These are phyloP conservation scores for Porites cylindrica DNA, from an alignment of 92 coral and sea anemone genomes.

Conservation along the genomic window DNA sequence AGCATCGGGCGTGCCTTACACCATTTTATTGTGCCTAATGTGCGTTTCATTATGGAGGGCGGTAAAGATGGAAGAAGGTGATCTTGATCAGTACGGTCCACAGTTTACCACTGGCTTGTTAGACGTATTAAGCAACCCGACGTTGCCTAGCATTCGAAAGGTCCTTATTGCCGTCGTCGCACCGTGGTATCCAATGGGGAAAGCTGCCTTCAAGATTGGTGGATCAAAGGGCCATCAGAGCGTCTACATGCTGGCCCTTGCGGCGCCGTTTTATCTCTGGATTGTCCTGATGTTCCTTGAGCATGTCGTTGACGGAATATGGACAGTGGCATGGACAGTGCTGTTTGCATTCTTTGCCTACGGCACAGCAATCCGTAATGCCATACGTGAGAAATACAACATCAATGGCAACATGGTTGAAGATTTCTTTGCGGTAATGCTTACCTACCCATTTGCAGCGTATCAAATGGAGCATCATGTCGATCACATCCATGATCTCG, in stretches of 20 bases:
- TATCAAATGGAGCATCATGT: slow-evolving; percentile 83
- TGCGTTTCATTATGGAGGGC: slow-evolving; percentile 85
- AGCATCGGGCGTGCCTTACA: slow-evolving; percentile 77
- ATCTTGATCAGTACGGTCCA: slow-evolving; percentile 68
- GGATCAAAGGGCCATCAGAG: slow-evolving; percentile 41
- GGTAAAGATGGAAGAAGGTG: slow-evolving; percentile 78
- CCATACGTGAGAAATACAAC: slow-evolving; percentile 64
- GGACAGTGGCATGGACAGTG: slow-evolving; percentile 85
- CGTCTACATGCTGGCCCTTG: slow-evolving; percentile 71
- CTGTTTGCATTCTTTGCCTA: slow-evolving; percentile 79
- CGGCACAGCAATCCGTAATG: slow-evolving; percentile 73
- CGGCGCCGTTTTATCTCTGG: slow-evolving; percentile 78
- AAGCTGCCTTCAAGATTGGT: slow-evolving; percentile 68
- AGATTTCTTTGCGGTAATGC: slow-evolving; percentile 74
- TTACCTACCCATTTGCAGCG: slow-evolving; percentile 81
- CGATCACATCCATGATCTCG: slow-evolving; percentile 9
- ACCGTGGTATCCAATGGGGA: slow-evolving; percentile 80
- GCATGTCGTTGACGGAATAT: slow-evolving; percentile 66
- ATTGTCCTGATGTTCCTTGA: slow-evolving; percentile 62
- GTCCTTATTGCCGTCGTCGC: slow-evolving; percentile 64
- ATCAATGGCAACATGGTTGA: slow-evolving; percentile 83
- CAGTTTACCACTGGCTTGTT: slow-evolving; percentile 57
- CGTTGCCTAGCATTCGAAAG: slow-evolving; percentile 9
- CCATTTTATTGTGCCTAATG: slow-evolving; percentile 73
- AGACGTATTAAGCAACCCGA: slow-evolving; percentile 60